phyloP scores from a whole-genome alignment of 1,140 invertebrate species.

The Anadara kagoshimensis region DNA sequence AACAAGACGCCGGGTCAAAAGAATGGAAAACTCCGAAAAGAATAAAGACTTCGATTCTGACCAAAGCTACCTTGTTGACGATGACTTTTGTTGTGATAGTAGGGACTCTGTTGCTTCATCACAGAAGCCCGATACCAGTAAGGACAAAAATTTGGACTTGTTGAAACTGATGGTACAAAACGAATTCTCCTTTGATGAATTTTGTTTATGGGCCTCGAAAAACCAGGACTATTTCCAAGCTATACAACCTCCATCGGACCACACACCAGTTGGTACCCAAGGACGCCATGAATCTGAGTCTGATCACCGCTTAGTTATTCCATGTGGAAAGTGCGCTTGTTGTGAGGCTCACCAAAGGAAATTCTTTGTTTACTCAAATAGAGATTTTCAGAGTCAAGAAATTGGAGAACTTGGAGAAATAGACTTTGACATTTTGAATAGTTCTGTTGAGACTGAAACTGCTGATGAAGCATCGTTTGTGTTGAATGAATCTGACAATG shows the following conservation, averaged over 20 bases:
- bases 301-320: neutral
- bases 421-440: no score
- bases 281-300: no score
- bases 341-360: conserved; percentile 6
- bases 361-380: no score
- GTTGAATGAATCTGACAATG: no score
- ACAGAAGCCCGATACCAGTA: neutral
- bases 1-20: neutral
- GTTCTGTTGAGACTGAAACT: no score
- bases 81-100: no score
- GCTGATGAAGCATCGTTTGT: no score
- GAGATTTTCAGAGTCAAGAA: no score
- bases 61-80: neutral
- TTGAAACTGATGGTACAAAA: conserved; percentile 36
- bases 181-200: conserved; percentile 42
- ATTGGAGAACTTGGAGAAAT: no score
- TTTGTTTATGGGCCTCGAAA: conserved; percentile 28
- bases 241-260: no score
- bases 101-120: neutral
- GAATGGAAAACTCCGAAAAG: no score
- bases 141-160: conserved; percentile 20
- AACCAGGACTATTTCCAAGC: conserved; percentile 23
- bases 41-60: neutral
- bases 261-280: no score
- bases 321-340: conserved; percentile 31